Percentiles rank a stretch among this genome's conserved stretches.
Evolutionary conservation across 2,888 invertebrate genomes (phyloP).

Genomic region (Nemotelus pantherinus): DNA sequence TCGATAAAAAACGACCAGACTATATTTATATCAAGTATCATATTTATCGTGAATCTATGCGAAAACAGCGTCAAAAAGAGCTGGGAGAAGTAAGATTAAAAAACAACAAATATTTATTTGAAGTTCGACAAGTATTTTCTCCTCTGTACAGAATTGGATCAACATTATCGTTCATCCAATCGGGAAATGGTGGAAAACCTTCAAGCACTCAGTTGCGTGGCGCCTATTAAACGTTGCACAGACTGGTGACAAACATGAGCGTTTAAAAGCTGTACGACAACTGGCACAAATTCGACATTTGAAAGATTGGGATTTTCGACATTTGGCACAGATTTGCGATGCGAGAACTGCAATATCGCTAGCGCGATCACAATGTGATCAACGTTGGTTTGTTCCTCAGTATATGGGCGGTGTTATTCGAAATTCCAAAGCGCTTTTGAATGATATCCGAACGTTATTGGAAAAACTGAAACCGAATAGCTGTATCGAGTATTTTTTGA

Average conservation of each 20-base stretch:
- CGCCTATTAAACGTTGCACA: conserved; percentile 73
- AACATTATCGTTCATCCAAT: conserved; percentile 63
- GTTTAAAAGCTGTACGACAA: conserved; percentile 72
- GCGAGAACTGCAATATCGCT: conserved; percentile 79
- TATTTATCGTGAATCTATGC: conserved; percentile 64
- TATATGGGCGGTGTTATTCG: conserved; percentile 67
- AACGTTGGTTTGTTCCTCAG: conserved; percentile 79
- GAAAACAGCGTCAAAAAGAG: conserved; percentile 60
- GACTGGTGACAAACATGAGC: conserved; percentile 71
- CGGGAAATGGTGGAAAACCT: conserved; percentile 71
- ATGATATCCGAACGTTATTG: conserved; percentile 59
- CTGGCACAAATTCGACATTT: conserved; percentile 74
- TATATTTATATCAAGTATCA: conserved; percentile 70
- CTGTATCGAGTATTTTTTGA: conserved; percentile 62
- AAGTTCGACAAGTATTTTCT: background rate
- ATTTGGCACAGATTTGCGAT: conserved; percentile 83
- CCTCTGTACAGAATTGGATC: conserved; percentile 60
- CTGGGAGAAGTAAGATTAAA: conserved; percentile 57
- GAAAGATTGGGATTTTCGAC: conserved; percentile 74
- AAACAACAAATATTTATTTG: too few species aligned
- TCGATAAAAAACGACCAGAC: conserved; percentile 64
- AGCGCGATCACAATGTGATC: conserved; percentile 78
- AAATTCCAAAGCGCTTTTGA: conserved; percentile 61
- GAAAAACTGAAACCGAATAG: conserved; percentile 57
- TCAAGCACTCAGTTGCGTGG: conserved; percentile 74